Evolutionary conservation across 1,140 invertebrate species (phyloP), one percentile per base, ranked within the genome.

Genomic region (Bombus impatiens): DNA sequence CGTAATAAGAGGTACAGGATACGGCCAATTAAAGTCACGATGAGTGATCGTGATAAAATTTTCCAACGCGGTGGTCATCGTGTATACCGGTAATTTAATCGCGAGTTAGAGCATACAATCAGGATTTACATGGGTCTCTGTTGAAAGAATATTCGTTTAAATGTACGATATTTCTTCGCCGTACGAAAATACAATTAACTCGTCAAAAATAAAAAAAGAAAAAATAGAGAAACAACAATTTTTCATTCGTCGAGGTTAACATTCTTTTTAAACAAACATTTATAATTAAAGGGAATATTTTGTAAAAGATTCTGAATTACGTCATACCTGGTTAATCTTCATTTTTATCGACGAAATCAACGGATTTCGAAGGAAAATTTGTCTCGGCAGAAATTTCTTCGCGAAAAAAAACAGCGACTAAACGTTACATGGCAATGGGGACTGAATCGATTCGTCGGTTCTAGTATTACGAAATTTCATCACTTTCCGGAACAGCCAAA

Each of bases 21-120:
- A 95, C 0, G 96, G 96, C 96, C 96, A 96, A 88, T 94, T 94
- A 87, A 94, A 96, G 84, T 96, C 96, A 77, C 93, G 93, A 47
- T 94, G 95, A 70, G 91, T 94, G 28, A 92, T 94, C 15, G 95
- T 95, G 32, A 92, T 89, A 86, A 96, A 96, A 92, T 94, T 94
- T 92, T 90, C 62, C 59, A 87, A 44, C 40, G 82, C 18, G 13
- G 78, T 82, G 2, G 77, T 44, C 87, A 92, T 93, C 70, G 72
- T 89, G 35, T 42, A 71, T 62, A 44, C 28, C 37, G 15, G 42
- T 25, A 32, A 85, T 81, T 85, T 80, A 53, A 40, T 76, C 71
- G 9, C 32, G 18, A 53, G 3, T 59, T 10, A 28, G 25, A 37
- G 18, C 0, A 32, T 40, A 47, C 28, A 9, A 67, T 37, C 25